These are phyloP conservation scores for Ornithoptera alexandrae DNA, from an alignment of 2,888 invertebrate genomes.

Conservation along the genomic window DNA sequence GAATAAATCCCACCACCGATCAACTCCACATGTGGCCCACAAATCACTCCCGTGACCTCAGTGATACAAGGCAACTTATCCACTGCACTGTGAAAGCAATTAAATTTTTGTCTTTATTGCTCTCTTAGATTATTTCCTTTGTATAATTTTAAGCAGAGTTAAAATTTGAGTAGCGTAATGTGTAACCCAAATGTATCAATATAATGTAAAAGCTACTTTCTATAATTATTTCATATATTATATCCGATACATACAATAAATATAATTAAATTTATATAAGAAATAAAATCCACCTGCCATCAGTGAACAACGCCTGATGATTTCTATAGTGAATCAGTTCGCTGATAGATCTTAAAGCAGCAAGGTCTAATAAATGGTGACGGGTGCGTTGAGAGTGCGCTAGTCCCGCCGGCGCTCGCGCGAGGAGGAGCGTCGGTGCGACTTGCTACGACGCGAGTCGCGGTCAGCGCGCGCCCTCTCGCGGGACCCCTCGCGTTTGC, in stretches of 20 bases:
- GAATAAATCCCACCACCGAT: no score
- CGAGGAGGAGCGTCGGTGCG: slow-evolving; percentile 64
- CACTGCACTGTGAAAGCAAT: no score
- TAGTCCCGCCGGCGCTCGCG: slow-evolving; percentile 67
- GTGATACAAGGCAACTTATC: no score
- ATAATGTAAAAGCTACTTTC: slow-evolving; percentile 1
- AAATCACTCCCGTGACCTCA: no score
- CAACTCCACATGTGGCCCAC: no score
- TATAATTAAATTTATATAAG: no score
- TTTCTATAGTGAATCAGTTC: neutral
- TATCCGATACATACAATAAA: neutral
- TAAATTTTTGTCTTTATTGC: no score
- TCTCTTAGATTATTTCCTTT: neutral
- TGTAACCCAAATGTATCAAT: neutral
- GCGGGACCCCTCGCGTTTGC: slow-evolving; percentile 47
- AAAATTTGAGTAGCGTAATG: neutral
- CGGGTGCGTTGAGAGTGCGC: neutral
- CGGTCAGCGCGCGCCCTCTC: slow-evolving; percentile 57
- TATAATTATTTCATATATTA: neutral
- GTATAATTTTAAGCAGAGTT: neutral
- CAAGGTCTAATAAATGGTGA: neutral
- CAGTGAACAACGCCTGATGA: no score
- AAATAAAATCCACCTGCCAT: no score
- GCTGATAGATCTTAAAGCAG: neutral
- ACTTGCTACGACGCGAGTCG: slow-evolving; percentile 59